Conservation (phyloP, 2,888 invertebrate species). For the Drosophila prostipennis region DNA sequence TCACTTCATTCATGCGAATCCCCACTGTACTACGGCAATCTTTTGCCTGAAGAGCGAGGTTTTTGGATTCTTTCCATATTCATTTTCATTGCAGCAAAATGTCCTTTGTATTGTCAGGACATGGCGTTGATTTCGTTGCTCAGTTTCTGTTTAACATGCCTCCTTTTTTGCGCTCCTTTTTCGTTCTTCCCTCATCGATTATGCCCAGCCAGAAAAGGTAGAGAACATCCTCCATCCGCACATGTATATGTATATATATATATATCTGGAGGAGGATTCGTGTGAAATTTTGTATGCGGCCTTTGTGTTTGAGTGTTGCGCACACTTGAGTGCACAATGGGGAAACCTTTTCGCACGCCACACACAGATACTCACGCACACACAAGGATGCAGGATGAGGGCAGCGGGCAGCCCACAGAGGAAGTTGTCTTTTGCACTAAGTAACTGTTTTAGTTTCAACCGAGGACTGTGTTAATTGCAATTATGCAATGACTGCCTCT, state of each 20-base stretch:
- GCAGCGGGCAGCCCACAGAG: slow-evolving; percentile 35
- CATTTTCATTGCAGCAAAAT: slow-evolving; percentile 57
- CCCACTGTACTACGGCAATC: slow-evolving; percentile 29
- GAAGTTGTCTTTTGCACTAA: slow-evolving; percentile 62
- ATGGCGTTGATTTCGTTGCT: slow-evolving; percentile 71
- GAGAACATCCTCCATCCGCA: slow-evolving; percentile 2
- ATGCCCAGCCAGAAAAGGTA: slow-evolving; percentile 42
- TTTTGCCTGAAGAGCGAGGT: slow-evolving; percentile 13
- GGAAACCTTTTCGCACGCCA: slow-evolving; percentile 44
- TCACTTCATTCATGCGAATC: slow-evolving; percentile 34
- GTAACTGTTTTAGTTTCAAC: slow-evolving; percentile 64
- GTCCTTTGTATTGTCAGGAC: slow-evolving; percentile 59
- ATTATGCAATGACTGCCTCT: slow-evolving; percentile 68
- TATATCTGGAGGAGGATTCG: slow-evolving; percentile 56
- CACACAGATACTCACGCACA: slow-evolving; percentile 20
- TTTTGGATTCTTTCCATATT: slow-evolving; percentile 25
- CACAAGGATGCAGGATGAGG: slow-evolving; percentile 15
- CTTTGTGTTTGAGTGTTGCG: slow-evolving; percentile 68
- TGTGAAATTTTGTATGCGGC: slow-evolving; percentile 69
- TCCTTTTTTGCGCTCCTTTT: slow-evolving; percentile 12
- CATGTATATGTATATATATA: background rate
- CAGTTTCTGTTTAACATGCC: slow-evolving; percentile 56
- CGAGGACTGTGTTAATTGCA: slow-evolving; percentile 71
- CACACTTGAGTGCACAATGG: slow-evolving; percentile 74
- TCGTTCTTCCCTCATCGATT: slow-evolving; percentile 56